These are phyloP conservation scores for Poeciliopsis paucimaculata DNA, from an alignment of 2,797 vertebrate species.

Conservation along the genomic window DNA sequence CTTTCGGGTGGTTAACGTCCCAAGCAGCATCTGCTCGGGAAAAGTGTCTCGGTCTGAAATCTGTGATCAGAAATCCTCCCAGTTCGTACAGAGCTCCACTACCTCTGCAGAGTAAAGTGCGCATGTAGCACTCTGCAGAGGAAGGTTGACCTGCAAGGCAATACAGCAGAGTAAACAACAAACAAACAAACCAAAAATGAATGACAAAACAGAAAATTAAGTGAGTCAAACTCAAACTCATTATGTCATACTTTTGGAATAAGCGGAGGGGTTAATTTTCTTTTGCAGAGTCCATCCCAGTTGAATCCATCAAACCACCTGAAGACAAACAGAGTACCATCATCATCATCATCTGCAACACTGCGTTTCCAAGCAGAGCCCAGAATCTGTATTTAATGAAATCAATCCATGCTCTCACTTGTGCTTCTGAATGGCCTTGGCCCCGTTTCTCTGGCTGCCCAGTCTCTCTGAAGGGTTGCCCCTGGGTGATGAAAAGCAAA, in stretches of 20 bases:
- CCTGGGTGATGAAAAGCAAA: slow-evolving; percentile 60
- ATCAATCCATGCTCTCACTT: slow-evolving; percentile 71
- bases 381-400: slow-evolving; percentile 1
- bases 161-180: background rate
- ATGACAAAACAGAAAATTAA: slow-evolving; percentile 7
- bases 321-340: slow-evolving; percentile 35
- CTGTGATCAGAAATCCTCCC: slow-evolving; percentile 80
- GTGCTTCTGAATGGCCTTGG: slow-evolving; percentile 82
- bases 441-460: slow-evolving; percentile 75
- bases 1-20: slow-evolving; percentile 18
- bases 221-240: background rate
- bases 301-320: slow-evolving; percentile 86
- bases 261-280: slow-evolving; percentile 71
- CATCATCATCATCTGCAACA: slow-evolving; percentile 26
- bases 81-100: slow-evolving; percentile 64
- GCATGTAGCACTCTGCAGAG: slow-evolving; percentile 51
- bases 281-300: slow-evolving; percentile 78
- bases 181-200: background rate
- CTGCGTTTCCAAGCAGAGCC: slow-evolving; percentile 8
- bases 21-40: slow-evolving; percentile 24
- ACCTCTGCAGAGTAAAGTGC: slow-evolving; percentile 56
- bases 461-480: slow-evolving; percentile 80
- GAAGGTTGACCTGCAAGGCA: slow-evolving; percentile 55
- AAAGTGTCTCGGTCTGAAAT: slow-evolving; percentile 15
- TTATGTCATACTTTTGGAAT: slow-evolving; percentile 74